Evolutionary conservation across 2,888 invertebrate species (phyloP), one percentile per base, ranked within the genome.

Genomic region (Drosophila pullipes): DNA sequence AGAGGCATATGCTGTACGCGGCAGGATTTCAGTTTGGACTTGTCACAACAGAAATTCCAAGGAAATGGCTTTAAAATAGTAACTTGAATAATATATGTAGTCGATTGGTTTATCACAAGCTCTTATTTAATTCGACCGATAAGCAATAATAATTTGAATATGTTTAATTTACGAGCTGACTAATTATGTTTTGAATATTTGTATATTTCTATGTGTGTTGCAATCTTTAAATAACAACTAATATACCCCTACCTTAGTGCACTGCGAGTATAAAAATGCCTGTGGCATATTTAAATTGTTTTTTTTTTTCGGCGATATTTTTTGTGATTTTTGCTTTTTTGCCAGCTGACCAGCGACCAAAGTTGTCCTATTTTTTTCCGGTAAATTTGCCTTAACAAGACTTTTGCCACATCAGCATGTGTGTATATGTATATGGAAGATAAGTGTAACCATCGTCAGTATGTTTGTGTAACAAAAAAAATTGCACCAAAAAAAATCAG

Each of bases 371-470:
- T 85, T 81, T 77, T 77, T 52, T 58, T 62, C 74, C 74, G 74
- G 68, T 52, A 82, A 87, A 89, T 89, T 87, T 85, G 82, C 90
- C 79, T 79, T 63, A 71, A 53, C 73, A 64, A 73, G 62, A 69
- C 78, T 89, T 85, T 85, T 89, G 82, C 87, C 75, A 82, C 84
- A 83, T 83, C 84, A 83, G 88, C 69, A 39, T 37, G 18, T 65
- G 39, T n/a, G 28, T 67, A 39, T 67, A 39, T 44, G n/a, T 55
- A 13, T 66, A 28, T 67, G 39, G 52, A 68, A 82, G 83, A 79
- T 80, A 82, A 80, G 66, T 70, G 83, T 66, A 74, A 41, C 67
- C 67, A 59, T 49, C 49, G 60, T 52, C 18, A 49, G 64, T 69
- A 57, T 57, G 62, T 62, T 44, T 65, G 59, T 60, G 35, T 50